phyloP scores from a whole-genome alignment of 2,797 vertebrate genomes.

The Sylvia borin region DNA sequence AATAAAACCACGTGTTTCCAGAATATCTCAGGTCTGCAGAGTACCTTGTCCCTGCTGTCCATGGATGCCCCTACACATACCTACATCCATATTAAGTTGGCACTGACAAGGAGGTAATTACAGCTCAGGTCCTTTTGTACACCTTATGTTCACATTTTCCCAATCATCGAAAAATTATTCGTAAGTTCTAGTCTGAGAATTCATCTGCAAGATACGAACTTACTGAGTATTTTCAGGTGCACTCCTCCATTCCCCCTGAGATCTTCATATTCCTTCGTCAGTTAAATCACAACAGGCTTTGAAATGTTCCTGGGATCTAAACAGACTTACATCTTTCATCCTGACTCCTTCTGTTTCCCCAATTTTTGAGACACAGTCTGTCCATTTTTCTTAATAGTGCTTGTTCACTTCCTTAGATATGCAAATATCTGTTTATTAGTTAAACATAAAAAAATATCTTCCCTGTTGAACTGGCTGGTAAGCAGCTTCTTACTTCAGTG shows the following conservation, averaged over 20 bases:
- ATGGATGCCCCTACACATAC: background rate
- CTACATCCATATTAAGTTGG: background rate
- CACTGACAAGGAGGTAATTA: background rate
- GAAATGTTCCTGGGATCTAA: slow-evolving; percentile 3
- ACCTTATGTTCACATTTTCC: background rate
- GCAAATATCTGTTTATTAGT: slow-evolving; percentile 37
- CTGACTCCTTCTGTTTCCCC: background rate
- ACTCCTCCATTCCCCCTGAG: background rate
- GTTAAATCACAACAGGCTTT: background rate
- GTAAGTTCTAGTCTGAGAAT: background rate
- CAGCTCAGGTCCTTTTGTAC: background rate
- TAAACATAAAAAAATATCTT: background rate
- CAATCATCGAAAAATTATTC: background rate
- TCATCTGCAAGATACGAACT: background rate
- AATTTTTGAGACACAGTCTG: background rate
- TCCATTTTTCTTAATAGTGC: background rate
- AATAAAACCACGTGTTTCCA: too few species aligned
- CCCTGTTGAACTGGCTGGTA: background rate
- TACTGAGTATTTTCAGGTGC: background rate
- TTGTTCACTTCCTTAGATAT: slow-evolving; percentile 19
- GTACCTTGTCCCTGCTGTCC: too few species aligned
- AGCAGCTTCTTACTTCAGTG: slow-evolving; percentile 14
- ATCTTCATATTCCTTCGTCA: background rate
- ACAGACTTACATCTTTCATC: background rate
- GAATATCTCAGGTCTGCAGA: too few species aligned